Percentiles rank a stretch among this genome's conserved stretches.
These are phyloP conservation scores for Lysandra bellargus DNA, from an alignment of 2,888 invertebrate species.

Conservation along the genomic window DNA sequence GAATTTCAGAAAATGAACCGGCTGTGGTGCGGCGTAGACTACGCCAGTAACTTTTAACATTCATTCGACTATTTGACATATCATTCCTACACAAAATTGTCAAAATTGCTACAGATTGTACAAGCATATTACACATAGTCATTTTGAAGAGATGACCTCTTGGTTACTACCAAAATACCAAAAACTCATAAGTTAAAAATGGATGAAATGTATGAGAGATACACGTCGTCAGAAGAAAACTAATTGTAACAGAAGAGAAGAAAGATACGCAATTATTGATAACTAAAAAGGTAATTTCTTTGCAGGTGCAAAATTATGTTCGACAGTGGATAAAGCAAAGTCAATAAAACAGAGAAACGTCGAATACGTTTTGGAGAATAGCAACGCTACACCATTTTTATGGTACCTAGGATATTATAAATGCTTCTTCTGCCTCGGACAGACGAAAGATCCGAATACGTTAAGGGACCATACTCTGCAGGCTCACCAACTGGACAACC, in stretches of 20 bases:
- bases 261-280: neutral
- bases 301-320: conserved; percentile 67
- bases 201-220: neutral
- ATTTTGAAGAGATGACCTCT: too few species aligned
- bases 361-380: conserved; percentile 69
- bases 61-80: too few species aligned
- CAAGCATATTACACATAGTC: too few species aligned
- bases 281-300: conserved; percentile 54
- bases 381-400: conserved; percentile 70
- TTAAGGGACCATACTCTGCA: conserved; percentile 61
- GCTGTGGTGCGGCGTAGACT: too few species aligned
- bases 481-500: conserved; percentile 60
- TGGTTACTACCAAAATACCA: too few species aligned
- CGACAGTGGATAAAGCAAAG: conserved; percentile 69
- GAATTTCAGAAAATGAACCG: too few species aligned
- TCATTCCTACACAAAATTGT: too few species aligned
- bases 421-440: conserved; percentile 69
- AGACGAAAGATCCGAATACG: conserved; percentile 60
- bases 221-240: neutral
- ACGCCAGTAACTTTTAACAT: too few species aligned
- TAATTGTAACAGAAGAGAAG: too few species aligned
- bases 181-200: neutral
- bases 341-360: conserved; percentile 67
- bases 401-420: conserved; percentile 71
- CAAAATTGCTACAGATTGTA: too few species aligned